Percentiles rank a stretch among this genome's conserved stretches.
Conservation (phyloP, 2,888 invertebrate species). For the Phyllotreta cruciferae region DNA sequence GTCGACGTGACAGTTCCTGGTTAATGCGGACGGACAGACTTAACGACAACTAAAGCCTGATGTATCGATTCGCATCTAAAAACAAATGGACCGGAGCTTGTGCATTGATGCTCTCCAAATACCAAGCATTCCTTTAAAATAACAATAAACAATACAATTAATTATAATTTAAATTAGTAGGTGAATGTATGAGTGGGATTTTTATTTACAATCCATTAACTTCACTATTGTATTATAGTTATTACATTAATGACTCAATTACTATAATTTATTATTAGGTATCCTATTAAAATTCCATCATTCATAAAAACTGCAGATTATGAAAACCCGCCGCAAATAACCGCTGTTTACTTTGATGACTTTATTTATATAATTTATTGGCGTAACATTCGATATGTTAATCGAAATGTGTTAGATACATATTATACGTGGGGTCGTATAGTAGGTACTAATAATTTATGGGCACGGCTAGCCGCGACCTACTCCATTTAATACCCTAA, state of each 20-base stretch:
- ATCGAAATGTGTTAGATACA: conserved; percentile 17
- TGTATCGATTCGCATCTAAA: conserved; percentile 55
- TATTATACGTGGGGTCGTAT: conserved; percentile 34
- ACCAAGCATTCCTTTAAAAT: background rate
- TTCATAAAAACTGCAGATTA: too few species aligned
- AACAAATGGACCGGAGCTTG: conserved; percentile 51
- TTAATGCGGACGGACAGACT: conserved; percentile 58
- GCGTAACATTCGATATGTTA: conserved; percentile 22
- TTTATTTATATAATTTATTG: conserved; percentile 4
- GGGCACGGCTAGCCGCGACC: conserved; percentile 47
- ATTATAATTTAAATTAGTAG: too few species aligned
- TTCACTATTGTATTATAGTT: too few species aligned
- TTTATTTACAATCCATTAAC: too few species aligned
- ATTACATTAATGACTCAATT: too few species aligned
- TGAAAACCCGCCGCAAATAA: too few species aligned
- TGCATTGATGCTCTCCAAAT: conserved; percentile 34
- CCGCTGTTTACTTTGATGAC: background rate
- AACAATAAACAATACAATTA: background rate
- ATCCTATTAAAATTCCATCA: too few species aligned
- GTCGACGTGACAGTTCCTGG: conserved; percentile 56
- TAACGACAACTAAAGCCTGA: conserved; percentile 58
- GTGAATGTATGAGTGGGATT: too few species aligned
- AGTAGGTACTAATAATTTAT: conserved; percentile 48
- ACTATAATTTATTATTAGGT: too few species aligned
- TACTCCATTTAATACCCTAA: conserved; percentile 49